phyloP scores from a whole-genome alignment of 2,797 vertebrate genomes.

The Microchirus variegatus region DNA sequence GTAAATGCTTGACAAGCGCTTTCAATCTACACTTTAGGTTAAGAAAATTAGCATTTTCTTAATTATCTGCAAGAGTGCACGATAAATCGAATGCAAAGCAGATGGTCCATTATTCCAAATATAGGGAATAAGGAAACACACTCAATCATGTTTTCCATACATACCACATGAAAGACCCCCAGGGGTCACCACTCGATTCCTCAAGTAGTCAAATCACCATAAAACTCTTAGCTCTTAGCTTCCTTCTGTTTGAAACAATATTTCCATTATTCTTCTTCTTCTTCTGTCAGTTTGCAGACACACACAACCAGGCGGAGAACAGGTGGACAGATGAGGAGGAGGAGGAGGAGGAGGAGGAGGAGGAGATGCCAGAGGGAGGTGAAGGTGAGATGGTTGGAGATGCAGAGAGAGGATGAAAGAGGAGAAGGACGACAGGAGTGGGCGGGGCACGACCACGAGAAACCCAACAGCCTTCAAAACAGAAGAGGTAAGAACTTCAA shows the following conservation, averaged over 20 bases:
- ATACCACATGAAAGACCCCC: constrained; percentile 67
- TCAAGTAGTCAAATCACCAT: constrained; percentile 23
- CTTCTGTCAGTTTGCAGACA: constrained; percentile 8
- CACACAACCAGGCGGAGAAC: constrained; percentile 25
- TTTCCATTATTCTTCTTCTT: constrained; percentile 51
- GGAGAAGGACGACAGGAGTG: constrained; percentile 53
- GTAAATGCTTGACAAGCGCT: no score
- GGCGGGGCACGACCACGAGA: constrained; percentile 22
- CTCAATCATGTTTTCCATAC: constrained; percentile 54
- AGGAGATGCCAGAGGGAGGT: constrained; percentile 38
- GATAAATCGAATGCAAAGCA: no score
- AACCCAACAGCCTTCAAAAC: not conserved
- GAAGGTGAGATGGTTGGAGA: constrained; percentile 7
- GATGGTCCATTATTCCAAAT: no score
- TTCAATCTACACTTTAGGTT: no score
- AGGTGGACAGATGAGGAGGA: constrained; percentile 35
- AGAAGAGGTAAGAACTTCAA: not conserved
- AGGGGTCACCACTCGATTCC: constrained; percentile 38
- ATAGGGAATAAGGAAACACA: constrained; percentile 7
- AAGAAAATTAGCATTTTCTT: no score
- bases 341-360: constrained; percentile 35
- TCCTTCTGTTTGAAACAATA: constrained; percentile 33
- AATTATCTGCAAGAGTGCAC: no score
- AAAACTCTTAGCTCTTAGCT: constrained; percentile 28
- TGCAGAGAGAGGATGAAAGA: constrained; percentile 18